Evolutionary conservation across 92 coral and sea anemone genomes (phyloP).

Genomic region (Plumapathes pennacea): DNA sequence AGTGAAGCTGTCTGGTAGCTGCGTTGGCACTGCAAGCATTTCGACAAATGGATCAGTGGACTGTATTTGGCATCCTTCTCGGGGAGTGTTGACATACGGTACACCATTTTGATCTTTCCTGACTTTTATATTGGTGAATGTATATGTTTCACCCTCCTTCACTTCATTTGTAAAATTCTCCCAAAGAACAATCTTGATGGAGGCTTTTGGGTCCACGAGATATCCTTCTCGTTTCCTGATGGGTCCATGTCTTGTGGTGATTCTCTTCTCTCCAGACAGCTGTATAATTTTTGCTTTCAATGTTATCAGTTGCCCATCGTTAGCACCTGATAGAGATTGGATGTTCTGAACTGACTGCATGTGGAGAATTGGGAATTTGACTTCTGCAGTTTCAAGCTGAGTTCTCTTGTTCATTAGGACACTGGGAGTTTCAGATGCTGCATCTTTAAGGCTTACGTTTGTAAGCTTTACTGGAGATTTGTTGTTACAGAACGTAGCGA

Average conservation of each 20-base stretch:
- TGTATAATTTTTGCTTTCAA: slow-evolving; percentile 22
- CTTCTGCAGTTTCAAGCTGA: neutral
- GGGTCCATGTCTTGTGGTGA: neutral
- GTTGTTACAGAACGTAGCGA: neutral
- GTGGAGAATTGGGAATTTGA: slow-evolving; percentile 6
- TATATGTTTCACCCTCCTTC: slow-evolving; percentile 30
- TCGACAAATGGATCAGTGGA: slow-evolving; percentile 36
- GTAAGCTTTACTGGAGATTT: slow-evolving; percentile 30
- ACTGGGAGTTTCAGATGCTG: too few species aligned
- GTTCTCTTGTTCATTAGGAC: neutral
- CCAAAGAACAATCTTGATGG: slow-evolving; percentile 19
- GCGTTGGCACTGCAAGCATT: slow-evolving; percentile 28
- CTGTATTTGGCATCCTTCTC: slow-evolving; percentile 30
- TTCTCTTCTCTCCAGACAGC: neutral
- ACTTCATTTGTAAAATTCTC: slow-evolving; percentile 17
- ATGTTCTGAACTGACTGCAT: slow-evolving; percentile 15
- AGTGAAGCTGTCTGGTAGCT: too few species aligned
- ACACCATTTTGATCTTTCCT: slow-evolving; percentile 26
- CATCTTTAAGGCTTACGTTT: slow-evolving; percentile 16
- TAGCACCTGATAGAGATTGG: neutral
- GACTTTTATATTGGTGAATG: slow-evolving; percentile 38
- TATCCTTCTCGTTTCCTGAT: slow-evolving; percentile 5
- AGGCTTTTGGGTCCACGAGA: slow-evolving; percentile 28
- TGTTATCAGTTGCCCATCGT: slow-evolving; percentile 29
- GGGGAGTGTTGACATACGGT: slow-evolving; percentile 40